Evolutionary conservation across 1,140 invertebrate genomes (phyloP).

Genomic region (Riptortus pedestris): DNA sequence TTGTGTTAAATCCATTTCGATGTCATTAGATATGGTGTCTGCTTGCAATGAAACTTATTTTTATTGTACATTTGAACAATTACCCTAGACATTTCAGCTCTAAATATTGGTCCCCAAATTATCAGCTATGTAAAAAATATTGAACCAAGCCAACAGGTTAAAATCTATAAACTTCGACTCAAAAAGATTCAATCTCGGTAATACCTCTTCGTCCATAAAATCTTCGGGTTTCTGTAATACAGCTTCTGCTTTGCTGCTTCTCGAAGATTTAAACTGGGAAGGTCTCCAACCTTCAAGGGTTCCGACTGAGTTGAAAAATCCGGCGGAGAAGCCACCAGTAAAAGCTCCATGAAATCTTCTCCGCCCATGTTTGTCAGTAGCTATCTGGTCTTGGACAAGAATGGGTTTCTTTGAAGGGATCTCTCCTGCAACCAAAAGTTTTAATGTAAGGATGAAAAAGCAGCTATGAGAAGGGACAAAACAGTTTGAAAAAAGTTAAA

Average conservation of each 20-base stretch:
- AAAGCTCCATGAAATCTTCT: slow-evolving; percentile 97
- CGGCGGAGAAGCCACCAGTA: slow-evolving; percentile 97
- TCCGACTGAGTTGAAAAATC: slow-evolving; percentile 94
- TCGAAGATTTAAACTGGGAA: slow-evolving; percentile 80
- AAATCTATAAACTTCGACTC: too few species aligned
- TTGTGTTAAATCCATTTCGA: too few species aligned
- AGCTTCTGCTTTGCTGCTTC: slow-evolving; percentile 49
- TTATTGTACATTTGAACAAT: too few species aligned
- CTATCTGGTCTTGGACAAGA: slow-evolving; percentile 79
- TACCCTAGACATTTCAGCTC: too few species aligned
- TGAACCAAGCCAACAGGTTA: too few species aligned
- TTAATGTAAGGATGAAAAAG: slow-evolving; percentile 33
- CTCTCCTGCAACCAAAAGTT: slow-evolving; percentile 48
- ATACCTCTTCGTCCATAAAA: slow-evolving; percentile 95
- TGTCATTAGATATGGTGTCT: too few species aligned
- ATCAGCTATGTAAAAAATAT: too few species aligned
- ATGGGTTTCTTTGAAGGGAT: slow-evolving; percentile 69
- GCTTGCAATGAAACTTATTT: too few species aligned
- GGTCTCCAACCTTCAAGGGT: slow-evolving; percentile 92
- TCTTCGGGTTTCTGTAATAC: slow-evolving; percentile 65
- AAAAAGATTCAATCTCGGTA: too few species aligned
- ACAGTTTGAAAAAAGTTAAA: slow-evolving; percentile 28
- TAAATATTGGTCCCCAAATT: too few species aligned
- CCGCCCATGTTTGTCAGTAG: slow-evolving; percentile 78
- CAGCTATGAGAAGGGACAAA: slow-evolving; percentile 24